Evolutionary conservation across 2,888 invertebrate species (phyloP).

Genomic region (Lagria hirta): DNA sequence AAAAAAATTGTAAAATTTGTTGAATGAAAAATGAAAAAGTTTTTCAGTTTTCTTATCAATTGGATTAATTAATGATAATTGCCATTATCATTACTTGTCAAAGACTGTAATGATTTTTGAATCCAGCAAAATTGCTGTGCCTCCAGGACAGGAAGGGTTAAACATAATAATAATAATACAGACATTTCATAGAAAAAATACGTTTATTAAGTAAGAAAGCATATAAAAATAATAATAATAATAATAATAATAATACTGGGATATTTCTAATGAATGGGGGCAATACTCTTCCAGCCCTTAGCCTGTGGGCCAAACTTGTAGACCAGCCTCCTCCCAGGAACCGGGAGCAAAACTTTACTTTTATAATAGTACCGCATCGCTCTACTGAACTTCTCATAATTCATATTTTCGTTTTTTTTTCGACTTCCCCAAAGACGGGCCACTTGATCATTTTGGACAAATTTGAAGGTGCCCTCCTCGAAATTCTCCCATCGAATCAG

Average conservation of each 20-base stretch:
- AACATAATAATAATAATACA: too few species aligned
- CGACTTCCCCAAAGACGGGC: constrained; percentile 84
- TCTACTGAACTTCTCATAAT: constrained; percentile 87
- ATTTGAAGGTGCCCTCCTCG: constrained; percentile 80
- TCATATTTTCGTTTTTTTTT: constrained; percentile 87
- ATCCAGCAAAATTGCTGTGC: too few species aligned
- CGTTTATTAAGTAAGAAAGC: too few species aligned
- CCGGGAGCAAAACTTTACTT: constrained; percentile 72
- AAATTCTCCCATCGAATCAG: constrained; percentile 89
- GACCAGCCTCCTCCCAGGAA: constrained; percentile 73
- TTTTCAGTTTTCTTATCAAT: too few species aligned
- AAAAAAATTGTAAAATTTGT: too few species aligned
- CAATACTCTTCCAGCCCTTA: constrained; percentile 67
- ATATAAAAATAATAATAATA: neutral
- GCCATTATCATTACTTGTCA: too few species aligned
- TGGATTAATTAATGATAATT: too few species aligned
- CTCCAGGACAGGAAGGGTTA: too few species aligned
- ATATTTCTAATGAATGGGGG: constrained; percentile 45
- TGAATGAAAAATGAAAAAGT: too few species aligned
- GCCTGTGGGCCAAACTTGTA: constrained; percentile 83
- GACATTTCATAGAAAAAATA: too few species aligned
- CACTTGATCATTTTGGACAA: constrained; percentile 83
- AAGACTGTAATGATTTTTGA: too few species aligned
- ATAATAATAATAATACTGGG: neutral
- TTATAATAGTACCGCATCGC: constrained; percentile 89